Conservation (phyloP, 2,888 invertebrate species). For the Leptura quadrifasciata region DNA sequence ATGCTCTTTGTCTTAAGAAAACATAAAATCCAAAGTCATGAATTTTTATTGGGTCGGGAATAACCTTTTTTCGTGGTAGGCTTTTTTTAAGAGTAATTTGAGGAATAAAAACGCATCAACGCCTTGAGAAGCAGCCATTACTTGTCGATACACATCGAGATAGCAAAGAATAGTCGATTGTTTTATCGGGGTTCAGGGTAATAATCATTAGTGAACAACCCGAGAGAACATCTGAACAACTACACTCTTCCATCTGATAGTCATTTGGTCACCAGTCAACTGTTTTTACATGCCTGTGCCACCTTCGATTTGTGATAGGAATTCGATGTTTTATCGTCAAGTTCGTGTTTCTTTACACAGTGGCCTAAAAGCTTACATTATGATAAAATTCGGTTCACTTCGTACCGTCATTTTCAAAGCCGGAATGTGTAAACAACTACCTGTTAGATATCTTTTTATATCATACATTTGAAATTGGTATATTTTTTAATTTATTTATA, state of each 20-base stretch:
- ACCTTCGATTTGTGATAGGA: slow-evolving; percentile 49
- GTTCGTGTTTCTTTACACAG: not conserved
- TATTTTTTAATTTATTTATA: no score
- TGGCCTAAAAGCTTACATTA: not conserved
- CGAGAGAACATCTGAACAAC: slow-evolving; percentile 57
- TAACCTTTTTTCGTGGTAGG: slow-evolving; percentile 48
- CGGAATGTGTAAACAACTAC: not conserved
- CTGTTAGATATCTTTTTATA: not conserved
- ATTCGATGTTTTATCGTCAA: slow-evolving; percentile 41
- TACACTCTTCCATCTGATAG: slow-evolving; percentile 51
- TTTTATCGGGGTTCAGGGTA: slow-evolving; percentile 67
- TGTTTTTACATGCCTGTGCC: slow-evolving; percentile 46
- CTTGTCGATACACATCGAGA: slow-evolving; percentile 68
- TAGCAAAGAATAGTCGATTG: slow-evolving; percentile 63
- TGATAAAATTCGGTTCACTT: not conserved
- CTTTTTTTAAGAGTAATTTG: slow-evolving; percentile 52
- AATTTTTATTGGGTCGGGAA: slow-evolving; percentile 60
- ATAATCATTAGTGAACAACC: slow-evolving; percentile 68
- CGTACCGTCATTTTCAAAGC: not conserved
- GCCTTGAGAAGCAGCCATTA: slow-evolving; percentile 63
- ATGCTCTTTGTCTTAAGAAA: slow-evolving; percentile 57
- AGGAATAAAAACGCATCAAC: slow-evolving; percentile 58
- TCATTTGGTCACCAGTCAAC: slow-evolving; percentile 49
- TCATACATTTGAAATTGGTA: no score
- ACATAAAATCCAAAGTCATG: slow-evolving; percentile 59